Conservation (phyloP, 1,140 invertebrate species). For the Nasonia giraulti region DNA sequence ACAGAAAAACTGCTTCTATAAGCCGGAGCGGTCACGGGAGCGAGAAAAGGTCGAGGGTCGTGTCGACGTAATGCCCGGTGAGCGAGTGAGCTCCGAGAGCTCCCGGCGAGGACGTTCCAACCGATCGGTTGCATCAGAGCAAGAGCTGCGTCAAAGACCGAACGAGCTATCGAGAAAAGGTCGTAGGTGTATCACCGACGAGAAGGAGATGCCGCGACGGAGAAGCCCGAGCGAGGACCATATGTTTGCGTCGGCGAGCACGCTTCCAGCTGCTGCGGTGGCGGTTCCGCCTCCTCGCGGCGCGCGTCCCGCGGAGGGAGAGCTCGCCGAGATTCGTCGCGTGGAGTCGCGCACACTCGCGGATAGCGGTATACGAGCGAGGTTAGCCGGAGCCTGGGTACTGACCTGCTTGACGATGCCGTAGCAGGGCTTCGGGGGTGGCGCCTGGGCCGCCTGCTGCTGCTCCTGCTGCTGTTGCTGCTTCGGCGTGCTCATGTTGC, state of each 20-base stretch:
- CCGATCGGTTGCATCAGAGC: not conserved
- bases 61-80: too few relatives aligned
- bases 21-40: too few relatives aligned
- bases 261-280: conserved; percentile 29
- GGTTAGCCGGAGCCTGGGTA: not conserved
- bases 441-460: conserved; percentile 29
- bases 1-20: not conserved
- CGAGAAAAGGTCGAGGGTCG: too few relatives aligned
- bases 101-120: too few relatives aligned
- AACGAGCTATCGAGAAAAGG: not conserved
- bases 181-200: not conserved
- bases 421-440: conserved; percentile 44
- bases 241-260: conserved; percentile 36
- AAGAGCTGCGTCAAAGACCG: too few relatives aligned
- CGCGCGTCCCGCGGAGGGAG: not conserved
- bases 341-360: not conserved
- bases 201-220: not conserved
- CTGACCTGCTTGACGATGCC: conserved; percentile 51
- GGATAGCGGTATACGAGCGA: not conserved
- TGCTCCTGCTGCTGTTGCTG: conserved; percentile 25
- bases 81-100: too few relatives aligned
- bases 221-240: conserved; percentile 14
- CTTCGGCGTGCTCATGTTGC: conserved; percentile 22
- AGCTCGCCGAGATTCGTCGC: not conserved
- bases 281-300: not conserved